Evolutionary conservation across 37 sponge, comb jelly and placozoan species (phyloP), one percentile per base, ranked within the genome.

Genomic region (Petrosia ficiformis): DNA sequence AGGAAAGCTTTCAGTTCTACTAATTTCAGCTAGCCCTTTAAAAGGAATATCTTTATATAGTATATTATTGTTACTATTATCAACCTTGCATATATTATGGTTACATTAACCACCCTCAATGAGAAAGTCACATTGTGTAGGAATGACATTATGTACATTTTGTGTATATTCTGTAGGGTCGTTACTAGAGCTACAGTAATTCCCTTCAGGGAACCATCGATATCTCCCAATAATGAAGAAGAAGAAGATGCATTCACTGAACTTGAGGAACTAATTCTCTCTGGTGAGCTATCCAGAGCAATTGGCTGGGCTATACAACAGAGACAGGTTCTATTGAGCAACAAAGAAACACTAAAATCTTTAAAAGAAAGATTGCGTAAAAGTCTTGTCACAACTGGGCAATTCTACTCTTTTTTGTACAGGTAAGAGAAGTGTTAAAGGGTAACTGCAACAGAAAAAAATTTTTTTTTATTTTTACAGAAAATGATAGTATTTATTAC

Each of bases 121-220:
- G n/a, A n/a, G n/a, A n/a, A n/a, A n/a, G n/a, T n/a, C n/a, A n/a
- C n/a, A n/a, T n/a, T n/a, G n/a, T n/a, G n/a, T n/a, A n/a, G n/a
- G n/a, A n/a, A n/a, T n/a, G n/a, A n/a, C n/a, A n/a, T n/a, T n/a
- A n/a, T n/a, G n/a, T n/a, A n/a, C n/a, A n/a, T n/a, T n/a, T n/a
- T n/a, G n/a, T n/a, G n/a, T 10, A 5, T 68, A 68, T 31, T 35
- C 40, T 35, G 16, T 10, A 68, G 70, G 6, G 70, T 68, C 16
- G 70, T 68, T 42, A 68, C 39, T 34, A 68, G 70, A 35, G 70
- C 70, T 10, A 35, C 40, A 24, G 70, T 68, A 4, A 31, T 68
- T 24, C 5, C 5, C 37, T 68, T 68, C 70, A 36, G 4, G 32
- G 37, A 6, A 10, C 70, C 70, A 68, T 33, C 32, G 16, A 42